Evolutionary conservation across 1,140 invertebrate species (phyloP), one percentile per base, ranked within the genome.

Genomic region (Atta texana): DNA sequence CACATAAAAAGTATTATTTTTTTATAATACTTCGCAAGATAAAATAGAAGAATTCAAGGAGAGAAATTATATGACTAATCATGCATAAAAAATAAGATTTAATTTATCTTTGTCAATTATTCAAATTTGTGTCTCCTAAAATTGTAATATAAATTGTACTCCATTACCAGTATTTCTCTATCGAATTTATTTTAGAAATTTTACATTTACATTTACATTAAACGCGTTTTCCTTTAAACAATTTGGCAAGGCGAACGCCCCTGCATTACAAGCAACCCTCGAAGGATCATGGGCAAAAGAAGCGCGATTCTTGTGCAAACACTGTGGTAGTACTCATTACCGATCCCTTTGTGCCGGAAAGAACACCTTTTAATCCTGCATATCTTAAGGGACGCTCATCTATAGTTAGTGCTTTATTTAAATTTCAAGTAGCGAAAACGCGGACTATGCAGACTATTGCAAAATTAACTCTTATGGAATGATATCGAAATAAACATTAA

Each of bases 271-370:
- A 64, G 53, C 64, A 81, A 71, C 53, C 66, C 77, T 72, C 66
- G 76, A 68, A 71, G 55, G 59, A 63, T 44, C 64, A 24, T 28
- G 24, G 53, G 8, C n/a, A 63, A 86, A 86, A 81, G 44, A 86
- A 71, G 55, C 18, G 69, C 82, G 87, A 76, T 89, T 82, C 88
- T 87, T 89, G 75, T 88, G 75, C 81, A 89, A 88, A 89, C 87
- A 89, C 57, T 68, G 88, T 61, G 86, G 88, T 82, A 81, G 87
- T 87, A 85, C 88, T 88, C 88, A 85, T 89, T 89, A 89, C 61
- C 68, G 85, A 81, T 82, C 77, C 77, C 77, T 86, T 86, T 86
- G 77, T 82, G 44, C 49, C 21, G 44, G n/a, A 81, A 86, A 81
- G 80, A 82, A 80, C 85, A 63, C 34, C 16, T 66, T 80, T 31